These are phyloP conservation scores for Nesogale talazaci DNA, from an alignment of 2,113 vertebrate genomes.

Conservation along the genomic window DNA sequence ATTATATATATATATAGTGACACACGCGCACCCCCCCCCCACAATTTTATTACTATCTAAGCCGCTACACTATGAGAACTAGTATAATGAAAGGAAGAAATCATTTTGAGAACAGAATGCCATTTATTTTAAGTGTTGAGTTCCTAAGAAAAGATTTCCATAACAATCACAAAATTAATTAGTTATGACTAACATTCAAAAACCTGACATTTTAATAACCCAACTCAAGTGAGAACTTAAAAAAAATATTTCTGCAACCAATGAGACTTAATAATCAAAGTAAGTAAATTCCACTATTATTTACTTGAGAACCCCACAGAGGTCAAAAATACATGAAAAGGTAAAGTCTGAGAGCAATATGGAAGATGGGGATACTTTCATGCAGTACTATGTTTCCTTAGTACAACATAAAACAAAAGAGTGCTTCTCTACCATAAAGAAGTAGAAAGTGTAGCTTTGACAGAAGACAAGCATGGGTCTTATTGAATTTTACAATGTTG, in stretches of 20 bases:
- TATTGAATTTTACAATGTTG: not conserved
- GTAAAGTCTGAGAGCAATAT: not conserved
- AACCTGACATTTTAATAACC: not conserved
- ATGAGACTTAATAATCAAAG: not conserved
- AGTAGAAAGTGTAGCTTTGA: too few species aligned
- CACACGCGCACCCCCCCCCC: too few species aligned
- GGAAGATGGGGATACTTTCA: not conserved
- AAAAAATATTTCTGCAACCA: not conserved
- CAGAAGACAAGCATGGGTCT: constrained; percentile 1
- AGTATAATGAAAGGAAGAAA: not conserved
- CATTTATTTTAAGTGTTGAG: not conserved
- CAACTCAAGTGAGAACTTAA: constrained; percentile 1
- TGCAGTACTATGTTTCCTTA: not conserved
- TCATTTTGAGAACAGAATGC: not conserved
- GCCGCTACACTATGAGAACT: not conserved
- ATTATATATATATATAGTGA: not conserved
- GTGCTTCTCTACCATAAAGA: too few species aligned
- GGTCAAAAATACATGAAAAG: not conserved
- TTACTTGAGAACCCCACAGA: constrained; percentile 2
- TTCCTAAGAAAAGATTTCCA: constrained; percentile 5
- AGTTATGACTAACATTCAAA: not conserved
- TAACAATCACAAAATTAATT: not conserved
- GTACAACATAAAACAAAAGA: not conserved
- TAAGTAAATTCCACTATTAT: not conserved
- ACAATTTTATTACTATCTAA: not conserved